Base-by-base conservation (phyloP, 2,113 vertebrate genomes). In the Naja naja region DNA sequence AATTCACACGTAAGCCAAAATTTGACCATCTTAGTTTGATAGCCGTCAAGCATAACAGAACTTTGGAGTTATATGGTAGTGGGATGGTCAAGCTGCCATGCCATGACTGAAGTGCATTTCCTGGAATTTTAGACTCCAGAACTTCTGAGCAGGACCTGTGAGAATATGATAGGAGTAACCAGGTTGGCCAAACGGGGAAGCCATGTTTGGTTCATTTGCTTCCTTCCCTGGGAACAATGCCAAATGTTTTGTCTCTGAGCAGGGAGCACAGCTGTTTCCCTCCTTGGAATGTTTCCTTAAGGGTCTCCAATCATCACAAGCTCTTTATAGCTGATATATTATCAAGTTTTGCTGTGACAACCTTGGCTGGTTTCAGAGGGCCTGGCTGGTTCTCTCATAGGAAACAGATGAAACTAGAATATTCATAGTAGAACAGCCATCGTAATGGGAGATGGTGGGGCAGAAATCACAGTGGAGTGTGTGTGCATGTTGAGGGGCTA, bases 211-310 rank as follows among this genome's bases (percentile, higher is more conserved):
- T 89, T 92, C 54, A 34, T 52, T 91, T 93, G 34, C 69, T 0
- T 89, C 85, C 85, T 95, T 94, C 91, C 90, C 92, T 92, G 90
- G 81, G 90, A 91, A 49, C 89, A 93, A 92, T 60, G 89, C 81
- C 94, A 95, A 86, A 93, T 47, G 58, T 18, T 11, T 94, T 93
- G 94, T 93, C 93, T 54, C 69, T 30, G n/a, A 91, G 58, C 93
- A 92, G 89, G 85, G 30, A 94, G 91, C 92, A 87, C 94, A 94
- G 91, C 91, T 90, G 92, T 94, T 96, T 92, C 94, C 94, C 91
- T 95, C 92, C 85, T 45, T 56, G 92, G 88, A 94, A 95, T 95
- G 85, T 91, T 92, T 94, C 96, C 96, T 92, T 94, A 96, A 96
- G 95, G 93, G 91, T 94, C 94, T 96, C 93, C 93, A 95, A 94